A percentile compares a stretch with the other conserved stretches of the same genome.
phyloP scores from a whole-genome alignment of 1,140 invertebrate species.

The Polyergus mexicanus region DNA sequence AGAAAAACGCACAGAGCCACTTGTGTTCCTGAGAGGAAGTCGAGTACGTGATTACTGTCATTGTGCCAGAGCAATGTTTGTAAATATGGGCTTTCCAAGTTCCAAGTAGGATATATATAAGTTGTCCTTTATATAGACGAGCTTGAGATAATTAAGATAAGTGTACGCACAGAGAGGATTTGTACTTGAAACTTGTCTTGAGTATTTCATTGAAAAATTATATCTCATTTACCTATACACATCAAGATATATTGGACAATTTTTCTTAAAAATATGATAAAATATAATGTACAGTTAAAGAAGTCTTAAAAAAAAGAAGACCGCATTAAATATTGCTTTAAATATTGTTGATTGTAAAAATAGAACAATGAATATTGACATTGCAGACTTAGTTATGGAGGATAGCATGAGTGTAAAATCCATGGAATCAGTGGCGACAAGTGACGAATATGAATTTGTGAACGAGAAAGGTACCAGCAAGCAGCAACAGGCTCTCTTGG shows the following conservation, averaged over 20 bases:
- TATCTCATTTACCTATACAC: neutral
- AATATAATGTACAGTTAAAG: neutral
- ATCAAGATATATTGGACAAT: neutral
- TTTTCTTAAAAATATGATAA: neutral
- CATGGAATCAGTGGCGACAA: constrained; percentile 93
- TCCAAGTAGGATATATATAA: constrained; percentile 11
- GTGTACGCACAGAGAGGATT: neutral
- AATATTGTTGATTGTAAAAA: neutral
- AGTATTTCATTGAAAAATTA: neutral
- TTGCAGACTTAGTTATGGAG: constrained; percentile 89
- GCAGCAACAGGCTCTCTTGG: constrained; percentile 81
- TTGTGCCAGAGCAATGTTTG: constrained; percentile 26
- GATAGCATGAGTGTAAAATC: constrained; percentile 93
- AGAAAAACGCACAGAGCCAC: constrained; percentile 28
- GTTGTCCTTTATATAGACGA: neutral
- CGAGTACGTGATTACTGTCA: constrained; percentile 25
- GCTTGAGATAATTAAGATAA: neutral
- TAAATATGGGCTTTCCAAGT: constrained; percentile 27
- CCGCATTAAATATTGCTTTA: neutral
- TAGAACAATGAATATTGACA: constrained; percentile 5
- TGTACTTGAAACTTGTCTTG: neutral
- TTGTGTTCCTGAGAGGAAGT: constrained; percentile 36
- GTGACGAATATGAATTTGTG: constrained; percentile 95
- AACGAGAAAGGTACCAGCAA: constrained; percentile 83
- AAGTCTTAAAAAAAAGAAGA: neutral